phyloP scores from a whole-genome alignment of 2,797 vertebrate genomes.

The Salmo trutta region DNA sequence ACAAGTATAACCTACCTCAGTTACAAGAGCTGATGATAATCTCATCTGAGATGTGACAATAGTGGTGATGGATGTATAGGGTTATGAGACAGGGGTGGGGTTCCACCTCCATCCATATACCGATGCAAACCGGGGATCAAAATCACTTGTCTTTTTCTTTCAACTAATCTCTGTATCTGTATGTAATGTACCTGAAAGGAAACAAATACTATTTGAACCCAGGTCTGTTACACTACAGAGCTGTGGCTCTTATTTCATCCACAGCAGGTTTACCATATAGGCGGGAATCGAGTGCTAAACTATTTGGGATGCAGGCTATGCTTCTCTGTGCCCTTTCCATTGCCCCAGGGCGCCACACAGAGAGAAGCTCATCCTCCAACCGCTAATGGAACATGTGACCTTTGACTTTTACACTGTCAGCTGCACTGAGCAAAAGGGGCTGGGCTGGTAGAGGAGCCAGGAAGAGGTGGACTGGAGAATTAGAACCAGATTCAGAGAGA shows the following conservation, averaged over 20 bases:
- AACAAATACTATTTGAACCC: neutral
- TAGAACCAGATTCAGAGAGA: neutral
- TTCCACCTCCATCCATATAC: neutral
- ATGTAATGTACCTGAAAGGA: neutral
- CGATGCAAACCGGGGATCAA: too few relatives aligned
- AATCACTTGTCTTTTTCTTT: too few relatives aligned
- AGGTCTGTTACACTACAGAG: neutral
- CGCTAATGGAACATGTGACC: constrained; percentile 21
- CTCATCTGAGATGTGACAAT: too few relatives aligned
- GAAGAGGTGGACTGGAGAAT: neutral
- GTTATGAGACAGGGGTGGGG: too few relatives aligned
- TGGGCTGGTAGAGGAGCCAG: neutral
- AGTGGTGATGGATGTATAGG: too few relatives aligned
- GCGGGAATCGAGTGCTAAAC: neutral
- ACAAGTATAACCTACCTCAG: too few relatives aligned
- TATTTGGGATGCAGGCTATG: neutral
- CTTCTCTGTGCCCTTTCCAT: constrained; percentile 14
- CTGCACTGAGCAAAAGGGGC: neutral
- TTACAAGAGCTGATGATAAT: too few relatives aligned
- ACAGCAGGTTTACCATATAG: neutral
- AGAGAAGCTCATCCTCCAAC: constrained; percentile 21
- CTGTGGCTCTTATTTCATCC: constrained; percentile 16
- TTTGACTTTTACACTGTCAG: neutral
- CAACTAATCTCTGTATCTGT: neutral
- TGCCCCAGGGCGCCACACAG: constrained; percentile 15